Conservation (phyloP, 1,140 invertebrate species). For the Orchesella cincta region DNA sequence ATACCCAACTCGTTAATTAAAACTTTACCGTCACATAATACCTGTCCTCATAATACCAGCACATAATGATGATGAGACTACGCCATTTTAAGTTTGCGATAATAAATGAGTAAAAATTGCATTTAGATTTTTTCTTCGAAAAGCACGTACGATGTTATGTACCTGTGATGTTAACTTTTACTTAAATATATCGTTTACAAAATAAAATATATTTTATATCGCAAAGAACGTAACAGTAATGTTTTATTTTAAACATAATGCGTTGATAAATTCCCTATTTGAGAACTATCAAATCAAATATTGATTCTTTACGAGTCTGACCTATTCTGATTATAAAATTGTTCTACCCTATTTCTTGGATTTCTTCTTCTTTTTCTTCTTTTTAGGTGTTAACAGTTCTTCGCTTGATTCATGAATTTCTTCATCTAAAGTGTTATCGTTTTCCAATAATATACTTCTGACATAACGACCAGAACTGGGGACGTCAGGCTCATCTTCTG, state of each 20-base stretch:
- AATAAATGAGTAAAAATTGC: too few species aligned
- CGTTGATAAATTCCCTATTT: too few species aligned
- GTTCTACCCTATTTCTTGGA: conserved; percentile 31
- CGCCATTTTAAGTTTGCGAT: too few species aligned
- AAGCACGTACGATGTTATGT: neutral
- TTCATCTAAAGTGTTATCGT: too few species aligned
- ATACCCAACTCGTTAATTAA: too few species aligned
- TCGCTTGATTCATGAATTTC: neutral
- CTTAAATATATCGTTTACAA: neutral
- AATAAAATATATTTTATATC: conserved; percentile 2
- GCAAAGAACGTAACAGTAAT: neutral
- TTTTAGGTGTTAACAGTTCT: conserved; percentile 5
- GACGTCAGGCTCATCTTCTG: neutral
- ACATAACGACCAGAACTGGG: too few species aligned
- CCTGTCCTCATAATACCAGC: neutral
- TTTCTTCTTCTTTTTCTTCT: conserved; percentile 29
- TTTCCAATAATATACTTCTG: too few species aligned
- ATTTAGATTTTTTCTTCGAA: neutral
- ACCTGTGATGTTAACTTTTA: conserved; percentile 29
- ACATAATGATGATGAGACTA: too few species aligned
- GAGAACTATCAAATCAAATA: too few species aligned
- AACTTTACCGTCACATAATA: neutral
- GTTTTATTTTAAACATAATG: neutral
- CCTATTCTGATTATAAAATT: conserved; percentile 68
- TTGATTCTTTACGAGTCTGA: too few species aligned